These are phyloP conservation scores for Hylaea fasciaria DNA, from an alignment of 2,888 invertebrate genomes.

Conservation along the genomic window DNA sequence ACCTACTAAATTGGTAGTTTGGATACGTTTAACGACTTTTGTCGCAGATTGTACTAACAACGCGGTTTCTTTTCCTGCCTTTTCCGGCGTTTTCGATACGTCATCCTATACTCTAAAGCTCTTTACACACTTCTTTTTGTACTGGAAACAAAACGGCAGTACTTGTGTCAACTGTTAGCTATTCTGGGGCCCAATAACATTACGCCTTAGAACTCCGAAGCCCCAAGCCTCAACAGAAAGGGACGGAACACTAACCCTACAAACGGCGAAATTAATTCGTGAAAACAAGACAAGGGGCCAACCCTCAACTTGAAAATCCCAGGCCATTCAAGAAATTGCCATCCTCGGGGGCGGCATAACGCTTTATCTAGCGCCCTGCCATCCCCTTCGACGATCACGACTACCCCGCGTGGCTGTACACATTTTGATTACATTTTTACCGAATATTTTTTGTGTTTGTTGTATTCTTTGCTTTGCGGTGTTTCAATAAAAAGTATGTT, in stretches of 20 bases:
- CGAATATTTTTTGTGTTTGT: too few species aligned
- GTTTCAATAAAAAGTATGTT: not conserved
- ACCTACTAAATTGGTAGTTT: too few species aligned
- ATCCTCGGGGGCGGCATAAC: slow-evolving; percentile 59
- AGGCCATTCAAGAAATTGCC: slow-evolving; percentile 74
- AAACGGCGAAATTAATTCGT: slow-evolving; percentile 62
- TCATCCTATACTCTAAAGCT: too few species aligned
- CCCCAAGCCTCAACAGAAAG: slow-evolving; percentile 34
- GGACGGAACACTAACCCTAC: slow-evolving; percentile 48
- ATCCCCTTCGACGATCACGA: slow-evolving; percentile 41
- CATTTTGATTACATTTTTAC: slow-evolving; percentile 18
- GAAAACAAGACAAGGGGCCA: slow-evolving; percentile 56
- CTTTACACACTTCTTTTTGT: too few species aligned
- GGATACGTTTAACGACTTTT: too few species aligned
- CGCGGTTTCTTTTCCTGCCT: too few species aligned
- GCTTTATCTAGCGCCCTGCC: slow-evolving; percentile 62
- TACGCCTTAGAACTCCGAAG: slow-evolving; percentile 21
- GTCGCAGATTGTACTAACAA: too few species aligned
- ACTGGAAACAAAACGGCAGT: too few species aligned
- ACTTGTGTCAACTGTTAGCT: too few species aligned
- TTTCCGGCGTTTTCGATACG: too few species aligned
- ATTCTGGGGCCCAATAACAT: slow-evolving; percentile 11
- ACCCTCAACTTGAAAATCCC: slow-evolving; percentile 54
- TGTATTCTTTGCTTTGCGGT: too few species aligned
- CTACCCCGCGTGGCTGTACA: slow-evolving; percentile 38